Base-by-base conservation (phyloP, 2,888 invertebrate genomes). In the Amphipyra tragopoginis region DNA sequence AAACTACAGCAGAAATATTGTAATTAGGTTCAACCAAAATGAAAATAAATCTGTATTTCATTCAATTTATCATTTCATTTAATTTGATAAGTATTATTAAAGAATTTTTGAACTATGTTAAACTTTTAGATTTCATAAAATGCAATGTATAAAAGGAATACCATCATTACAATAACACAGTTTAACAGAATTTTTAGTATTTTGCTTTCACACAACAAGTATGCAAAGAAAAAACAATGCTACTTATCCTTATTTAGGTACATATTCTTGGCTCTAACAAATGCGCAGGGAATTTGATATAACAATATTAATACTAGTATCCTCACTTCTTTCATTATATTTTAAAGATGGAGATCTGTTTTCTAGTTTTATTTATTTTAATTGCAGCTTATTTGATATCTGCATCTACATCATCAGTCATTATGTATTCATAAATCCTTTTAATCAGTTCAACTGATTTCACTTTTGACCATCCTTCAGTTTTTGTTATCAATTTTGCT, bases 401-500 rank as follows among this genome's bases (percentile, higher is more conserved):
- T 55, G 87, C 80, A 65, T 93, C 93, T 49, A 86, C 49, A 60
- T 93, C 93, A 83, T 93, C 91, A 58, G 87, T 77, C 87, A 93
- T 87, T 11, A 93, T 91, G 67, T 91, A 91, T 76, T 94, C 93
- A 80, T 93, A 92, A 56, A 94, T 94, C 48, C 82, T 86, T 77
- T 94, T 94, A 5, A 94, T 90, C 34, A 94, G 79, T 52, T 92
- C 89, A 14, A 93, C 90, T 26, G 93, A 93, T 56, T 93, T 89
- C 0, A 94, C 86, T 51, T 87, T 88, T 1, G 85, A 81, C 94
- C 94, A 94, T 0, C 93, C 93, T 10, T 91, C 89, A 36, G 94
- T 94, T 69, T 92, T 92, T 2, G 92, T 92, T 6, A 94, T 93
- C 11, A 92, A 79, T 56, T 87, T 88, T 1, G 92, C 92, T 78